phyloP scores from a whole-genome alignment of 2,113 vertebrate genomes.

The Rhabdomys dilectus region DNA sequence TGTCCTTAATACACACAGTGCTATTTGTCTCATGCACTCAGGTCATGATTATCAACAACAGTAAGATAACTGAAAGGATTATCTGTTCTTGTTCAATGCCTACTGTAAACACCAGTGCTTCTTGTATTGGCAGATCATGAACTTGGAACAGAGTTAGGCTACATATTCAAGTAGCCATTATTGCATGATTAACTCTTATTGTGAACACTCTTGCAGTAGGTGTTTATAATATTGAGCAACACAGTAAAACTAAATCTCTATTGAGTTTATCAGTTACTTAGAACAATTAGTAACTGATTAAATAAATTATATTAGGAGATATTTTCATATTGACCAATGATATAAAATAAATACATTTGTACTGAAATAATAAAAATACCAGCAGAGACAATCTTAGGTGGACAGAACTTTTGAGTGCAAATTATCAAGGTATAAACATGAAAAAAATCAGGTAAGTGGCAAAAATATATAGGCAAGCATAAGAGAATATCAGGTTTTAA shows the following conservation, averaged over 20 bases:
- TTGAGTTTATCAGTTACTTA: neutral
- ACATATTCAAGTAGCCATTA: neutral
- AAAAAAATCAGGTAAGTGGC: neutral
- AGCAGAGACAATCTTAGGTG: no score
- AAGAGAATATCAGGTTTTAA: neutral
- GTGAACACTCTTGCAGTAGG: neutral
- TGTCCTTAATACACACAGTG: neutral
- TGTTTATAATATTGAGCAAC: neutral
- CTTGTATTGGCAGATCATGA: neutral
- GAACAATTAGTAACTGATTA: neutral
- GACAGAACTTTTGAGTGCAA: neutral
- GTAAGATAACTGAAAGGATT: neutral
- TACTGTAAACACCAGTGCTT: neutral
- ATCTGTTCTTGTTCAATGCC: no score
- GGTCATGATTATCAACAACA: neutral
- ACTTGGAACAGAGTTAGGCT: neutral
- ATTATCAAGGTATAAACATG: neutral
- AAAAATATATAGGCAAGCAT: neutral
- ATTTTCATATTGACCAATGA: neutral
- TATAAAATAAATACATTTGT: neutral
- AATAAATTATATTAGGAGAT: neutral
- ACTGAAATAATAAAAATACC: neutral
- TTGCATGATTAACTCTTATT: neutral
- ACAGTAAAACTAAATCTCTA: neutral
- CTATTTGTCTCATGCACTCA: neutral